Base-by-base conservation (phyloP, 1,140 invertebrate species). In the Caenorhabditis brenneri region DNA sequence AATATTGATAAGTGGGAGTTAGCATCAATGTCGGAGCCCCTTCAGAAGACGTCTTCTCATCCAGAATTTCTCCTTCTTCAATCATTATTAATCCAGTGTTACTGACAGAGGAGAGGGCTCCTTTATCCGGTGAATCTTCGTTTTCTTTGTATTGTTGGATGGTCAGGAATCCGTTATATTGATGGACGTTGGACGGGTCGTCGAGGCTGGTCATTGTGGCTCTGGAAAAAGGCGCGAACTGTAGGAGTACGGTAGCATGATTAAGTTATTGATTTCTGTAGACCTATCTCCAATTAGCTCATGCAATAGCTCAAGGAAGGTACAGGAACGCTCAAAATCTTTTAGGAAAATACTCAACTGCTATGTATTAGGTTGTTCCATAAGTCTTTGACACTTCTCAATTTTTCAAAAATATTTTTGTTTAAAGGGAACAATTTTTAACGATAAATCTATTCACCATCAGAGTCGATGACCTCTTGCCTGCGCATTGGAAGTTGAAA, bases 81-180 rank as follows among this genome's bases (percentile, higher is more conserved):
- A 86, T 86, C 84, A 86, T 86, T n/a, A 79, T 84, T 0, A 85
- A 24, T 42, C 85, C 85, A 24, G 60, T 51, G 42, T 86, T 86
- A 29, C 84, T 80, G 15, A 83, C 81, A 16, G 85, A 86, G 1
- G 60, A 81, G 31, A 86, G 46, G 4, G 83, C 79, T 22, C 79
- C 85, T 16, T 49, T 74, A 22, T 81, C 49, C 12, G 27, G 2
- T 4, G 33, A 24, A 7, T 86, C 60, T 27, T 60, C 81, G 46
- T 58, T 31, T 15, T 65, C 31, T 49, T 82, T 49, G 42, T 86
- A 83, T 51, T 83, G 85, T 55, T 79, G 80, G 39, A 87, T 86
- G 0, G 86, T 87, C 16, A 87, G 51, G 78, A 86, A 87, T 27
- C 86, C 86, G 16, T 81, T 48, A 42, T 53, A 84, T n/a, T 80